Evolutionary conservation across 2,888 invertebrate genomes (phyloP), one percentile per base, ranked within the genome.

Genomic region (Phasia obesa): DNA sequence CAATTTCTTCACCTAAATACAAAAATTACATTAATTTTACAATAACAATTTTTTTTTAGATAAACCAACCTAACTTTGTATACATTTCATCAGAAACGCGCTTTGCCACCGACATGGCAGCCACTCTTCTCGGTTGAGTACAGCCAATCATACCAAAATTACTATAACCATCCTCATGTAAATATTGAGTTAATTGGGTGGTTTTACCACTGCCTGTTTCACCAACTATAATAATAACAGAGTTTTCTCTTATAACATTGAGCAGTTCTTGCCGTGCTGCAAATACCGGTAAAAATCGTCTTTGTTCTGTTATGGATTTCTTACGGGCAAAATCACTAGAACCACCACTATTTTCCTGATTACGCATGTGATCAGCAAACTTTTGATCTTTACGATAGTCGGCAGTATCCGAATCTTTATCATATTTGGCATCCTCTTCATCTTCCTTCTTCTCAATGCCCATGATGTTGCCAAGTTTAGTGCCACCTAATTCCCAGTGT

Each of bases 61-160:
- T 4, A 7, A 27, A 11, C 23, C 88, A 84, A 94, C 95, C 98
- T 51, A 99, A 92, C 81, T 95, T 95, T 0, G 97, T 96, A 42
- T 94, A 93, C 98, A 99, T 98, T 93, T 99, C 99, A 90, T 99
- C 99, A 2, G 99, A 97, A 13, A 99, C 99, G 87, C 99, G 94
- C 92, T 99, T 99, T 0, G 99, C 99, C 0, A 99, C 99, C 0
- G 98, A 98, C 99, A 99, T 99, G 84, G 99, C 99, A 55, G 99
- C 99, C 0, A 99, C 98, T 93, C 98, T 93, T 84, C 99, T 92
- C 0, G 99, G 99, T 91, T 99, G 99, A 0, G 99, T 99, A 91
- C 99, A 99, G 0, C 99, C 99, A 86, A 99, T 97, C 94, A 97
- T 96, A 27, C 99, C 99, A 87, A 95, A 94, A 85, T 94, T 94